phyloP scores from a whole-genome alignment of 2,888 invertebrate species.

The Ceramica pisi region DNA sequence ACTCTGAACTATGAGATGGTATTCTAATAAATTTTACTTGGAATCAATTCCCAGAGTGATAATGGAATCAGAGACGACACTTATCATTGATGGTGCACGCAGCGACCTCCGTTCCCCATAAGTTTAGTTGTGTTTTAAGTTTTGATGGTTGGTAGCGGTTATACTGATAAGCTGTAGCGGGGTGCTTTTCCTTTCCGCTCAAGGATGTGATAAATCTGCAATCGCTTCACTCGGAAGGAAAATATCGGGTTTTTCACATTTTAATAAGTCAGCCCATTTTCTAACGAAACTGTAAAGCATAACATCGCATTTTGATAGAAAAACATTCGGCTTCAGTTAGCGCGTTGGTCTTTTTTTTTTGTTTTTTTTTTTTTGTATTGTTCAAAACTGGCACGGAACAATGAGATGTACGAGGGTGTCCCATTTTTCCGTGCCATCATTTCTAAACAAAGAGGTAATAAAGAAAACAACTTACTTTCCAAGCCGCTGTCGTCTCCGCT shows the following conservation, averaged over 20 bases:
- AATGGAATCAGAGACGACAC: constrained; percentile 72
- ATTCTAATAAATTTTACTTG: constrained; percentile 60
- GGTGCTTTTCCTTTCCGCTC: neutral
- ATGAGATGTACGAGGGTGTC: too few relatives aligned
- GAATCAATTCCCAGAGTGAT: constrained; percentile 66
- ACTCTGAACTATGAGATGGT: constrained; percentile 27
- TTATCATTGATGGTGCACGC: constrained; percentile 69
- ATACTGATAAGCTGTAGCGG: constrained; percentile 21
- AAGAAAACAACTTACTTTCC: neutral
- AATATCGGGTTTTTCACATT: too few relatives aligned
- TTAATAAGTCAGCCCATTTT: too few relatives aligned
- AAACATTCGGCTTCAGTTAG: too few relatives aligned
- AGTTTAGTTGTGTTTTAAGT: constrained; percentile 66
- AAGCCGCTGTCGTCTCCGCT: constrained; percentile 6
- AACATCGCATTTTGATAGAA: too few relatives aligned
- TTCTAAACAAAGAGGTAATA: too few relatives aligned
- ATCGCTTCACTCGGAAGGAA: too few relatives aligned
- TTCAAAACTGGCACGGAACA: too few relatives aligned
- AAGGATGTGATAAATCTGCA: neutral
- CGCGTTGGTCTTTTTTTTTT: too few relatives aligned
- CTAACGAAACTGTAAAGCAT: too few relatives aligned
- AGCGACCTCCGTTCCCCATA: constrained; percentile 67
- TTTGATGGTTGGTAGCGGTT: constrained; percentile 33
- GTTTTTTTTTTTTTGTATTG: too few relatives aligned
- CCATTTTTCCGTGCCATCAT: too few relatives aligned